A percentile compares a stretch with the other conserved stretches of the same genome.
phyloP scores from a whole-genome alignment of 2,113 vertebrate species.

The Chaetodon trifascialis region DNA sequence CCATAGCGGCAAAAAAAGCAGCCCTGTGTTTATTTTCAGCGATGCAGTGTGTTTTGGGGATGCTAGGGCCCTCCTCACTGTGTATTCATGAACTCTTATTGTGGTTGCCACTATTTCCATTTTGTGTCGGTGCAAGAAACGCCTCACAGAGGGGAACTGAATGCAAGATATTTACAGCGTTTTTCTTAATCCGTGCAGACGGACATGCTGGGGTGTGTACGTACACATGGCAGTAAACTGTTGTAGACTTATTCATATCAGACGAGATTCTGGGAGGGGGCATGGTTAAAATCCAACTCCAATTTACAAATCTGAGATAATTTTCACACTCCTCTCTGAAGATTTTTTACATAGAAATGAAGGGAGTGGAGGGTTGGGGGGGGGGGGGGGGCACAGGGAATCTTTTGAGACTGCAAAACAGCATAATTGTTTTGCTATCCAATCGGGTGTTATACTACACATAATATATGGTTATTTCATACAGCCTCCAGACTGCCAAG shows the following conservation, averaged over 20 bases:
- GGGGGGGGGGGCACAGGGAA: constrained; percentile 60
- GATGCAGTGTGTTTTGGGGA: constrained; percentile 65
- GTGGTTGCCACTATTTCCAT: constrained; percentile 72
- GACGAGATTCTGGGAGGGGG: constrained; percentile 57
- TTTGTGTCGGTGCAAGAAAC: constrained; percentile 53
- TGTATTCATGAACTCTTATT: constrained; percentile 76
- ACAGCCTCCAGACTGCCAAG: constrained; percentile 87
- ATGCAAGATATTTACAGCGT: constrained; percentile 73
- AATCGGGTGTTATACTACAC: constrained; percentile 85
- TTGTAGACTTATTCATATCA: constrained; percentile 71
- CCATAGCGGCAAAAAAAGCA: constrained; percentile 44
- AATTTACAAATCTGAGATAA: constrained; percentile 79
- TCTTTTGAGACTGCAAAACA: constrained; percentile 82
- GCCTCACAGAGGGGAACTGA: constrained; percentile 61
- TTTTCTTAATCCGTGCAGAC: constrained; percentile 74
- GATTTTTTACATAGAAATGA: constrained; percentile 77
- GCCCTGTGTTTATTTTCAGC: constrained; percentile 70
- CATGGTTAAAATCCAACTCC: constrained; percentile 63
- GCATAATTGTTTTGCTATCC: constrained; percentile 85
- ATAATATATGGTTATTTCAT: constrained; percentile 88
- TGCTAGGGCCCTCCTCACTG: constrained; percentile 40
- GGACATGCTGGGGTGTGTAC: constrained; percentile 52
- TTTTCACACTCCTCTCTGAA: constrained; percentile 75
- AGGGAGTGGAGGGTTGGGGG: constrained; percentile 45
- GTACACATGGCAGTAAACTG: constrained; percentile 60